phyloP scores from a whole-genome alignment of 2,888 invertebrate genomes.

The Phalera bucephala region DNA sequence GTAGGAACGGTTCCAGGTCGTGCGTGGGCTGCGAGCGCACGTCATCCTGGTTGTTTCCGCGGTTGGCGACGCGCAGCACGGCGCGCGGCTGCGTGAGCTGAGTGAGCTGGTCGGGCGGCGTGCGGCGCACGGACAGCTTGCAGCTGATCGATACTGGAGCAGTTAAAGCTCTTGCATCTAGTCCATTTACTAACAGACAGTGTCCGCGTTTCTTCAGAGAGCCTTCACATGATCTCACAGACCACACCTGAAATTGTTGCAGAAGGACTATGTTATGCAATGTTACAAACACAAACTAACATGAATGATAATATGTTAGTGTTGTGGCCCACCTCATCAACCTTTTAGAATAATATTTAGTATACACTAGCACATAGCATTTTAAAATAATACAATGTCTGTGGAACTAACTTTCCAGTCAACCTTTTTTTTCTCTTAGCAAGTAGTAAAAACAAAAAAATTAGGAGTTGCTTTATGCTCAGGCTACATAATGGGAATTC shows the following conservation, averaged over 20 bases:
- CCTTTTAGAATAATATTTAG: too few species aligned
- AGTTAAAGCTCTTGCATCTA: conserved; percentile 58
- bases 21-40: conserved; percentile 30
- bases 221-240: conserved; percentile 72
- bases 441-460: too few species aligned
- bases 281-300: too few species aligned
- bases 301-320: too few species aligned
- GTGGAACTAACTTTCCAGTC: too few species aligned
- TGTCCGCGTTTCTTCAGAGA: conserved; percentile 69
- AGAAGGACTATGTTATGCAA: too few species aligned
- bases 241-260: conserved; percentile 59
- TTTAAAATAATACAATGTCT: too few species aligned
- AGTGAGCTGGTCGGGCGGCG: conserved; percentile 51
- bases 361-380: too few species aligned
- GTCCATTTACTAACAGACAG: conserved; percentile 56
- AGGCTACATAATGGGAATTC: too few species aligned
- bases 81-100: conserved; percentile 62
- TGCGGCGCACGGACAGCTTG: conserved; percentile 62
- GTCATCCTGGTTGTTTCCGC: conserved; percentile 39
- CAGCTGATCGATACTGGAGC: conserved; percentile 53
- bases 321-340: too few species aligned
- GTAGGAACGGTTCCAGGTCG: conserved; percentile 57
- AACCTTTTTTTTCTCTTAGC: too few species aligned
- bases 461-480: too few species aligned
- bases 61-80: conserved; percentile 68